Conservation (phyloP, 2,797 vertebrate genomes). For the Odontamblyopus lacepedii region DNA sequence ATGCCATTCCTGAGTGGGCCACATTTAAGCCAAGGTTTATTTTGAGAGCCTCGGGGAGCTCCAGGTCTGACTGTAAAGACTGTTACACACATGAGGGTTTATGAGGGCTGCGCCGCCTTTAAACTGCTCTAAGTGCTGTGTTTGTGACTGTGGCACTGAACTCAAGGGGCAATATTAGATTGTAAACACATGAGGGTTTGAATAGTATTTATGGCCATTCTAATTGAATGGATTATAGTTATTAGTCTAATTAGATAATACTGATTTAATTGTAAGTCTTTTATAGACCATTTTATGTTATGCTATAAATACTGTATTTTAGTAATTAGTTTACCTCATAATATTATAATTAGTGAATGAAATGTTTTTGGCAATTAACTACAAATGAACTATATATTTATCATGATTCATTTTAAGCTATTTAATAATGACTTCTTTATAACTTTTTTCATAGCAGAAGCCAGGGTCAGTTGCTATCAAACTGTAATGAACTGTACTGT, state of each 20-base stretch:
- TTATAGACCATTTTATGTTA: too few species aligned
- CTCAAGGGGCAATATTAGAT: constrained; percentile 51
- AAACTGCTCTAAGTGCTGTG: constrained; percentile 56
- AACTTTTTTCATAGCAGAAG: too few species aligned
- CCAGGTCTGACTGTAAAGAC: constrained; percentile 46
- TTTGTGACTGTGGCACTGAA: constrained; percentile 66
- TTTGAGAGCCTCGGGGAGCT: constrained; percentile 67
- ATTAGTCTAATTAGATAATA: too few species aligned
- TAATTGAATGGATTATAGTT: too few species aligned
- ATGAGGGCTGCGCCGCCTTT: constrained; percentile 55
- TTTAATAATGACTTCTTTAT: too few species aligned
- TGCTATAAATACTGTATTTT: too few species aligned
- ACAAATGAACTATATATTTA: background rate
- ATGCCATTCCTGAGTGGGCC: constrained; percentile 72
- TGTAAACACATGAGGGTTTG: constrained; percentile 42
- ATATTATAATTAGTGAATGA: background rate
- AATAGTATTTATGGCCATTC: constrained; percentile 25
- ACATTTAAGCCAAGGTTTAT: constrained; percentile 76
- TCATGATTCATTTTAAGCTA: too few species aligned
- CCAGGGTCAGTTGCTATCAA: constrained; percentile 30
- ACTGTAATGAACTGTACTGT: too few species aligned
- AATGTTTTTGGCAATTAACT: background rate
- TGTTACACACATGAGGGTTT: constrained; percentile 68
- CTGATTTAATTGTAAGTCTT: too few species aligned
- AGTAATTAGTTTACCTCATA: background rate